These are phyloP conservation scores for Plutella xylostella DNA, from an alignment of 2,888 invertebrate species.

Conservation along the genomic window DNA sequence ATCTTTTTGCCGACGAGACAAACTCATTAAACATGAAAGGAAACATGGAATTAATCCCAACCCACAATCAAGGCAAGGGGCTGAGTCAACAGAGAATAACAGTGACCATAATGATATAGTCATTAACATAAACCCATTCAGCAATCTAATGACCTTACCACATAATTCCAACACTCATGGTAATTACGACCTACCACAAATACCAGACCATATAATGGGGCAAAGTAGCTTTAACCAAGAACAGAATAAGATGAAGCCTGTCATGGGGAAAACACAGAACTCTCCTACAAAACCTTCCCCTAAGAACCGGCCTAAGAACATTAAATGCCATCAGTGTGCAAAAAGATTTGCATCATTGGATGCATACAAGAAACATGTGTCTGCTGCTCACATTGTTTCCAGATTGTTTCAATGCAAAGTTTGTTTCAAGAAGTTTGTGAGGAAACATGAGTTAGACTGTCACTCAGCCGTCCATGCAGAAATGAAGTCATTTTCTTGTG, in stretches of 20 bases:
- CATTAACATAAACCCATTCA: slow-evolving; percentile 72
- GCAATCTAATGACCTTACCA: slow-evolving; percentile 57
- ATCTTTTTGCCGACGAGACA: slow-evolving; percentile 76
- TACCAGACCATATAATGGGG: slow-evolving; percentile 64
- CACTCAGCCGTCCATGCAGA: slow-evolving; percentile 77
- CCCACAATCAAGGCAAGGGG: slow-evolving; percentile 33
- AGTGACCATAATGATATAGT: slow-evolving; percentile 63
- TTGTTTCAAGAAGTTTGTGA: slow-evolving; percentile 75
- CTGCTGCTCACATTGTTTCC: slow-evolving; percentile 61
- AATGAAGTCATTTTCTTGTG: slow-evolving; percentile 76
- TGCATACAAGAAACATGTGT: slow-evolving; percentile 65
- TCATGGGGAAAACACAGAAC: slow-evolving; percentile 34
- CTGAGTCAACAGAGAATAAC: slow-evolving; percentile 33
- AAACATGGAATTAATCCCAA: slow-evolving; percentile 68
- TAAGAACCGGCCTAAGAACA: slow-evolving; percentile 60
- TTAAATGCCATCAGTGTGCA: slow-evolving; percentile 64
- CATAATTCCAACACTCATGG: slow-evolving; percentile 34
- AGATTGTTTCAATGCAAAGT: slow-evolving; percentile 73
- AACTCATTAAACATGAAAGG: slow-evolving; percentile 75
- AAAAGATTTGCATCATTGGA: slow-evolving; percentile 61
- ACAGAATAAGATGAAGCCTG: slow-evolving; percentile 41
- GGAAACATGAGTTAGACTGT: slow-evolving; percentile 77
- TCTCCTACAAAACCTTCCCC: slow-evolving; percentile 39
- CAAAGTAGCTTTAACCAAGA: slow-evolving; percentile 55
- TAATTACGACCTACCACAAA: slow-evolving; percentile 56